These are phyloP conservation scores for Neria commutata DNA, from an alignment of 2,888 invertebrate species.

Conservation along the genomic window DNA sequence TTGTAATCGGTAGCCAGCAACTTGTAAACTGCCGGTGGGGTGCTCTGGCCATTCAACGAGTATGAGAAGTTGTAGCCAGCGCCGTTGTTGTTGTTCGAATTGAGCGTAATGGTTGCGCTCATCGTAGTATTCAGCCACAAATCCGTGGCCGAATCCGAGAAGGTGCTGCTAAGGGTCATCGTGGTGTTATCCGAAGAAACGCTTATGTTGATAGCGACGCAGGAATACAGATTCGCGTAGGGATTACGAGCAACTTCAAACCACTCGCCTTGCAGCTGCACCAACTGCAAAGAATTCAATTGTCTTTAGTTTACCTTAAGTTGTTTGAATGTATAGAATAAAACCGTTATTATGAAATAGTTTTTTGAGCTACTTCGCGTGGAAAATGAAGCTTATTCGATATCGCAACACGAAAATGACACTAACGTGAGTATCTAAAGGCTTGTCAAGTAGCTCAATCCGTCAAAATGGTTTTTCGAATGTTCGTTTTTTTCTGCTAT, in stretches of 20 bases:
- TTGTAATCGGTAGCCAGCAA: slow-evolving; percentile 24
- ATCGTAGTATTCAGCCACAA: background rate
- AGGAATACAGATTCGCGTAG: background rate
- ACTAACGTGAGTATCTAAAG: too few species aligned
- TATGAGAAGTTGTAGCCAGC: slow-evolving; percentile 1
- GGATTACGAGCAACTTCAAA: slow-evolving; percentile 27
- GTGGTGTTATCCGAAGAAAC: slow-evolving; percentile 4
- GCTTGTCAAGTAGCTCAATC: too few species aligned
- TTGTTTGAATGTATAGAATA: background rate
- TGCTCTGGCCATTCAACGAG: background rate
- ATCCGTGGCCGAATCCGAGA: background rate
- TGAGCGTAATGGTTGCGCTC: background rate
- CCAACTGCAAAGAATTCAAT: background rate
- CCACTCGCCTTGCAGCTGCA: slow-evolving; percentile 29
- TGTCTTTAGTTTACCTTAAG: background rate
- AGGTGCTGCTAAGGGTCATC: slow-evolving; percentile 14
- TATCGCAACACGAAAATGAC: too few species aligned
- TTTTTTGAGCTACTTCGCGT: too few species aligned
- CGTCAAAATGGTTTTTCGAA: too few species aligned
- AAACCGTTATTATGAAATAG: too few species aligned
- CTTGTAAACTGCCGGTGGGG: slow-evolving; percentile 8
- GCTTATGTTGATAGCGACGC: background rate
- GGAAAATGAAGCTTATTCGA: too few species aligned
- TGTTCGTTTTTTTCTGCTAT: too few species aligned
- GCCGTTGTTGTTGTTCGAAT: background rate